Evolutionary conservation across 2,888 invertebrate genomes (phyloP).

Genomic region (Melieria crassipennis): DNA sequence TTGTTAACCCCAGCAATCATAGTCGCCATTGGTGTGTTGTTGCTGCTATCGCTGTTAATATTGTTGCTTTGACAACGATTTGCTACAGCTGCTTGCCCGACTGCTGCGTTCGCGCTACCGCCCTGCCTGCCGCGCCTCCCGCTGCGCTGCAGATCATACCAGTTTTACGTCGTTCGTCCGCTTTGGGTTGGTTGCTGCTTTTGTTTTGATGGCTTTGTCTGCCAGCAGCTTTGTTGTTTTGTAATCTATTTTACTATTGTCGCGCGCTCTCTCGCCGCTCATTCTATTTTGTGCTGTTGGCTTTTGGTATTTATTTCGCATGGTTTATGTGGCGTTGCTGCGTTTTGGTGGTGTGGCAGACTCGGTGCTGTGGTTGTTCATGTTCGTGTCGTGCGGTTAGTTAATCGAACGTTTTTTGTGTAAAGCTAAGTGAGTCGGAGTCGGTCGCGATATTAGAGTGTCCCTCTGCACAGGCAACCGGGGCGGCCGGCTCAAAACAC

Average conservation of each 20-base stretch:
- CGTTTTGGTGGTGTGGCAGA: background rate
- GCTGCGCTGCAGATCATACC: background rate
- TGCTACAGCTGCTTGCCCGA: slow-evolving; percentile 18
- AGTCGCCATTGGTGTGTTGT: slow-evolving; percentile 2
- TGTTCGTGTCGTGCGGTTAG: background rate
- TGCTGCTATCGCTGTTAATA: slow-evolving; percentile 20
- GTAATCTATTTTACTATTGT: too few relatives aligned
- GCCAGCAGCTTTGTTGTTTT: too few relatives aligned
- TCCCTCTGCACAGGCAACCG: too few relatives aligned
- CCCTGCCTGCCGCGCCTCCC: background rate
- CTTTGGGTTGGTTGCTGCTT: too few relatives aligned
- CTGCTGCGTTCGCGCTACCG: background rate
- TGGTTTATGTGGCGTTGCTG: background rate
- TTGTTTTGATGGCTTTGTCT: too few relatives aligned
- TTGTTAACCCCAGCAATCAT: too few relatives aligned
- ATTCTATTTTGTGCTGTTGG: background rate
- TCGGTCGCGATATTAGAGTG: too few relatives aligned
- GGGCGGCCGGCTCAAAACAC: too few relatives aligned
- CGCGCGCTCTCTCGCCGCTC: background rate
- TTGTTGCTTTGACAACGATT: background rate
- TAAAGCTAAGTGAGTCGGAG: too few relatives aligned
- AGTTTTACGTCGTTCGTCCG: too few relatives aligned
- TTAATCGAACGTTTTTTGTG: too few relatives aligned
- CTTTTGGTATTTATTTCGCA: slow-evolving; percentile 20
- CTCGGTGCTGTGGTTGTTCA: background rate